Base-by-base conservation (phyloP, 2,113 vertebrate genomes). In the Platichthys flesus region DNA sequence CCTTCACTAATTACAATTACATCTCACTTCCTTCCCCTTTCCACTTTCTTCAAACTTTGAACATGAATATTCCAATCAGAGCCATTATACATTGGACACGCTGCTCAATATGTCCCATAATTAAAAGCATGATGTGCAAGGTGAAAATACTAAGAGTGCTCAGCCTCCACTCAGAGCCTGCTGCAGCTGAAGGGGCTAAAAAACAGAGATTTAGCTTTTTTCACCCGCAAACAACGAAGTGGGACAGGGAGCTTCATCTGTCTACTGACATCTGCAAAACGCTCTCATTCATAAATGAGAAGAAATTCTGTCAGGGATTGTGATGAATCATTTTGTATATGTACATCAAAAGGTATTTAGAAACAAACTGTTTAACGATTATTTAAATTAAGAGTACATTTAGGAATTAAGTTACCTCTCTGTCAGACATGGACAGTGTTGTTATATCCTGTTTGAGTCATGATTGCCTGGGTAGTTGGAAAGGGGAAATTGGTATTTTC, bases 1-100 rank as follows among this genome's bases (percentile, higher is more conserved):
- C 89, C 82, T 89, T 88, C 82, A 82, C 93, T 95, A 94, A 95
- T 95, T 94, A 93, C 91, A 93, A 92, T 92, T 90, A 94, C 91
- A 92, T 91, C 92, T 93, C 88, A 88, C 89, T 91, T 91, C 85
- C 85, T 79, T 85, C 90, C 91, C 80, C 84, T 88, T 90, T 89
- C 85, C 83, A 87, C 87, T 88, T 90, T 82, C 79, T 68, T 90
- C 85, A 75, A 90, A 90, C 88, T 92, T 90, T 89, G 84, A 89
- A 89, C 85, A 88, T 91, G 85, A 92, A 89, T 88, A 89, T 91
- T 91, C 84, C 74, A 74, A 67, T 45, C 65, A 0, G 73, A 83
- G 77, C 59, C 59, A 70, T 77, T 82, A 61, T 71, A 81, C 82
- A 83, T 87, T 82, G 85, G 85, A 83, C 81, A 89, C 21, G 76